Evolutionary conservation across 2,113 vertebrate species (phyloP).

Genomic region (Myotis yumanensis): DNA sequence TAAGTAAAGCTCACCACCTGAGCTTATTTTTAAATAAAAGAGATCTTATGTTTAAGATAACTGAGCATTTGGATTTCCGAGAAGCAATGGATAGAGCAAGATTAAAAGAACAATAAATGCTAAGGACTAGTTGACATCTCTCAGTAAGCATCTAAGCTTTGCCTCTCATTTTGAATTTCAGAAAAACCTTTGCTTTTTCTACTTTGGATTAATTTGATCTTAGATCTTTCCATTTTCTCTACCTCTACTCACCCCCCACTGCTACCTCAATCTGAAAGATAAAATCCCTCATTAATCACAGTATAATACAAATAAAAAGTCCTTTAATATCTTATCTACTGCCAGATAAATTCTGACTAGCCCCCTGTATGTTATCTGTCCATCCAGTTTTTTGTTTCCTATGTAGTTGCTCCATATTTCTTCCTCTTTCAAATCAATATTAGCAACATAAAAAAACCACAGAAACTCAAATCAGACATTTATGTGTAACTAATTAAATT

Average conservation of each 20-base stretch:
- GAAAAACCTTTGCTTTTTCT: neutral
- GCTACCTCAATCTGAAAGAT: neutral
- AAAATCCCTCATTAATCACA: neutral
- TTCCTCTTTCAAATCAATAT: neutral
- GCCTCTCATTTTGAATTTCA: neutral
- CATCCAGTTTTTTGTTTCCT: conserved; percentile 1
- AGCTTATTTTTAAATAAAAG: neutral
- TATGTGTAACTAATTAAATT: neutral
- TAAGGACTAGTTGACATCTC: neutral
- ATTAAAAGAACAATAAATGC: neutral
- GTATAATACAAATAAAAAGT: conserved; percentile 29
- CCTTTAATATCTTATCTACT: conserved; percentile 6
- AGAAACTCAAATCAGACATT: neutral
- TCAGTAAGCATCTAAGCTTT: neutral
- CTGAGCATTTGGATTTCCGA: conserved; percentile 21
- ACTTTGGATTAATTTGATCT: conserved; percentile 3
- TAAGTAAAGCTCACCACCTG: neutral
- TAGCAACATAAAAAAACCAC: neutral
- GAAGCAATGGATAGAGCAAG: neutral
- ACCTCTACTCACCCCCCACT: neutral
- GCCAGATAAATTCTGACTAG: neutral
- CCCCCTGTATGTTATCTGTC: neutral
- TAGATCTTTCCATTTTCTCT: neutral
- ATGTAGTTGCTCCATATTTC: neutral
- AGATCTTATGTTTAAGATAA: conserved; percentile 2